A percentile compares a stretch with the other conserved stretches of the same genome.
phyloP scores from a whole-genome alignment of 53 echinoderm and acorn worm genomes.

The Holothuria leucospilota region DNA sequence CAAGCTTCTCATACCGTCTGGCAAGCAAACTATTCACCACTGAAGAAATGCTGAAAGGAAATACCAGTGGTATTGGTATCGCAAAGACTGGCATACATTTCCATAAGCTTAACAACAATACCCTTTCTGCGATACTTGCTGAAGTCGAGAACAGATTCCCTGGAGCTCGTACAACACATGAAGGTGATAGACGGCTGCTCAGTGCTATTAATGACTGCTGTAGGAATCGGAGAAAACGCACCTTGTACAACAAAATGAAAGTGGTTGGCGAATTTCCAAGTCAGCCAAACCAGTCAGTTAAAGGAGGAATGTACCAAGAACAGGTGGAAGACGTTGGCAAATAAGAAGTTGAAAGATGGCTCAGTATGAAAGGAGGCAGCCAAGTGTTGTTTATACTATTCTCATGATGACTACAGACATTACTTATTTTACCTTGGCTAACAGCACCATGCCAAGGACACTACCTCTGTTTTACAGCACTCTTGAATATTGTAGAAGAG shows the following conservation, averaged over 20 bases:
- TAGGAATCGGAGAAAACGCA: slow-evolving; percentile 72
- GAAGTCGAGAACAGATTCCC: slow-evolving; percentile 79
- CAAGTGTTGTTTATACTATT: no score
- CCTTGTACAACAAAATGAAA: slow-evolving; percentile 50
- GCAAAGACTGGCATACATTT: slow-evolving; percentile 58
- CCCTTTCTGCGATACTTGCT: slow-evolving; percentile 56
- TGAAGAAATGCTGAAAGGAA: slow-evolving; percentile 72
- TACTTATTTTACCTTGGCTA: no score
- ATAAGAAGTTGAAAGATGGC: neutral
- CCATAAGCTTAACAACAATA: slow-evolving; percentile 66
- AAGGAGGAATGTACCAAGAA: neutral
- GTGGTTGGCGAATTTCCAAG: slow-evolving; percentile 8
- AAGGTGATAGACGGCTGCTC: slow-evolving; percentile 47
- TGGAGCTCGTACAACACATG: slow-evolving; percentile 41
- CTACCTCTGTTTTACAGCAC: no score
- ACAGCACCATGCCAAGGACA: no score
- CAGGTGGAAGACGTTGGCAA: neutral
- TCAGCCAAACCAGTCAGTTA: neutral
- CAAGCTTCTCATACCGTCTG: slow-evolving; percentile 74
- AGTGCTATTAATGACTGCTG: slow-evolving; percentile 74
- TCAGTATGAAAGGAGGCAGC: neutral
- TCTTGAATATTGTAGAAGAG: no score
- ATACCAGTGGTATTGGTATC: slow-evolving; percentile 64
- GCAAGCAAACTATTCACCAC: slow-evolving; percentile 75
- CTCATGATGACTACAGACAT: no score